Evolutionary conservation across 2,113 vertebrate species (phyloP).

Genomic region (Oplegnathus fasciatus): DNA sequence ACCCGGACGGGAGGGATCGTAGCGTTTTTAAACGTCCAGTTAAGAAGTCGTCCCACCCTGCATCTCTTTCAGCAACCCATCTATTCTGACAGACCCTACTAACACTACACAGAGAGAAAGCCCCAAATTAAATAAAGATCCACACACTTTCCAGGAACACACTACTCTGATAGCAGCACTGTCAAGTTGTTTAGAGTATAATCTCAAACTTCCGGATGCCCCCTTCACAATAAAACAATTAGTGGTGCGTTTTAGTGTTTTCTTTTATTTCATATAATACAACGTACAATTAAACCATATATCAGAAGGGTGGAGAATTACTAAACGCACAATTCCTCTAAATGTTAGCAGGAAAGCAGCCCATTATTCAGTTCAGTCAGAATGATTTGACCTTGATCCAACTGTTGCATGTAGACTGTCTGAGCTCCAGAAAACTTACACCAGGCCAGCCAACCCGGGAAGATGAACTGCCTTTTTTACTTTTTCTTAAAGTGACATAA

Average conservation of each 20-base stretch:
- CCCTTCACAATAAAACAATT: constrained; percentile 71
- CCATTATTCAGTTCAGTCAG: background rate
- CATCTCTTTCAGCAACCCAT: constrained; percentile 51
- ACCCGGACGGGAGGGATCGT: constrained; percentile 71
- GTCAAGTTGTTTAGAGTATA: constrained; percentile 34
- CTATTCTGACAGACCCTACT: background rate
- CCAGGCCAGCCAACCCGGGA: too few species aligned
- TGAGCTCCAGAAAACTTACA: background rate
- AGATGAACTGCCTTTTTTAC: rapidly evolving
- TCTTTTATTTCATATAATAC: background rate
- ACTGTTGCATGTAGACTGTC: background rate
- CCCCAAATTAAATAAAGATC: constrained; percentile 44
- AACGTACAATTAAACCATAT: background rate
- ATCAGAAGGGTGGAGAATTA: background rate
- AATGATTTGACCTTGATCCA: background rate
- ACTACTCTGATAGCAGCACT: constrained; percentile 42
- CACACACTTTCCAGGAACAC: constrained; percentile 73
- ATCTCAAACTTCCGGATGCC: constrained; percentile 47
- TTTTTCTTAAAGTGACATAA: background rate
- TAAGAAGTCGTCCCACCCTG: constrained; percentile 46
- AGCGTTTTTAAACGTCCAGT: constrained; percentile 54
- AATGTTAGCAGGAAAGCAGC: background rate
- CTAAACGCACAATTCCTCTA: background rate
- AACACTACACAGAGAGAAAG: background rate
- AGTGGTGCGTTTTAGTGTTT: background rate